These are phyloP conservation scores for Microdon myrmicae DNA, from an alignment of 2,888 invertebrate species.

Conservation along the genomic window DNA sequence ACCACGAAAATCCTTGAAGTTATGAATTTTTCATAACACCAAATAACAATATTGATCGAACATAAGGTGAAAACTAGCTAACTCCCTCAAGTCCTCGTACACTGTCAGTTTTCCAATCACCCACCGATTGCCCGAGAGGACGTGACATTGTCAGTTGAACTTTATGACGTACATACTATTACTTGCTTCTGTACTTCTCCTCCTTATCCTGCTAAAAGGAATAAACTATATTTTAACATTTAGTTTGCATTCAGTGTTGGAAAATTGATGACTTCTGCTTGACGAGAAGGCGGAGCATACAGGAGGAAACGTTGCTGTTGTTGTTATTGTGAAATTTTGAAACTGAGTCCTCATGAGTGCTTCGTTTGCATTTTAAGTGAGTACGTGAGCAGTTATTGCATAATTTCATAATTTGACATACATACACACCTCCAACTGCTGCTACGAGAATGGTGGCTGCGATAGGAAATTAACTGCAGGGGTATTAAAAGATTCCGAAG, in stretches of 20 bases:
- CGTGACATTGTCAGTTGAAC: constrained; percentile 32
- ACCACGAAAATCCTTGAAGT: constrained; percentile 41
- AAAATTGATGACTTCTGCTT: constrained; percentile 28
- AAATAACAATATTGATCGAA: constrained; percentile 13
- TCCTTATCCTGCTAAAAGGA: constrained; percentile 4
- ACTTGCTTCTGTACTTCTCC: constrained; percentile 1
- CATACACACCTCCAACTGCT: too few species aligned
- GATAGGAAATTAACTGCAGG: too few species aligned
- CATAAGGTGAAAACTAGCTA: constrained; percentile 38
- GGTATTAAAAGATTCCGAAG: too few species aligned
- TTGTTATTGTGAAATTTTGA: neutral
- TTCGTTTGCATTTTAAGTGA: constrained; percentile 6
- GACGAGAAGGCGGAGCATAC: neutral
- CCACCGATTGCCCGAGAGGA: constrained; percentile 12
- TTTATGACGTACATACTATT: constrained; percentile 25
- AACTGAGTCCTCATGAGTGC: constrained; percentile 6
- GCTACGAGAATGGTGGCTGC: too few species aligned
- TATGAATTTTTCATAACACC: constrained; percentile 46
- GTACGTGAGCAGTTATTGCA: constrained; percentile 11
- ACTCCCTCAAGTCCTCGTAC: too few species aligned
- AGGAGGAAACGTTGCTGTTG: too few species aligned
- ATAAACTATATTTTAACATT: constrained; percentile 20
- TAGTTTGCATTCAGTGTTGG: constrained; percentile 26
- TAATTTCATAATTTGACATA: constrained; percentile 28
- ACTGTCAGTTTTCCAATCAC: constrained; percentile 36